Evolutionary conservation across 2,113 vertebrate genomes (phyloP).

Genomic region (Aptenodytes patagonicus): DNA sequence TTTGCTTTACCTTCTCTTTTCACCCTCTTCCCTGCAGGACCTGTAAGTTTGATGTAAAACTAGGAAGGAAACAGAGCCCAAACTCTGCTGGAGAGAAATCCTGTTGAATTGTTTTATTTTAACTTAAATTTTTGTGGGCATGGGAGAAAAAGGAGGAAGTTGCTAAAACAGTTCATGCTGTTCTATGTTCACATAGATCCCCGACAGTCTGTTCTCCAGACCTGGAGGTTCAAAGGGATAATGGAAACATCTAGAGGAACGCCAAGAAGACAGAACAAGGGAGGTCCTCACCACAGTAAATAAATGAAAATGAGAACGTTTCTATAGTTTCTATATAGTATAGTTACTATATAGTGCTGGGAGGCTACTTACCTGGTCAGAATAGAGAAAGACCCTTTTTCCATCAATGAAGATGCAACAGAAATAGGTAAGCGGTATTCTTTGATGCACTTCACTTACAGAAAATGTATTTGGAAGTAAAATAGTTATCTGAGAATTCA

Average conservation of each 20-base stretch:
- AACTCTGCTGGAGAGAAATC: background rate
- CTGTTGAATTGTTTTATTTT: background rate
- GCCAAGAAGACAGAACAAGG: background rate
- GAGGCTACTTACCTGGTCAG: background rate
- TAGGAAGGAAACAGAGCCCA: background rate
- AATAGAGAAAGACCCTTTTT: background rate
- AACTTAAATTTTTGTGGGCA: background rate
- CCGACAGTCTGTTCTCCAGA: background rate
- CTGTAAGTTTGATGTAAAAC: background rate
- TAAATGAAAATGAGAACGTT: background rate
- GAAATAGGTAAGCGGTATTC: background rate
- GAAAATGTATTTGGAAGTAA: background rate
- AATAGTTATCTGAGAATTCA: background rate
- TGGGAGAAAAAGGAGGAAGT: background rate
- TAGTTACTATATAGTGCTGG: background rate
- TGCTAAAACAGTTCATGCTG: background rate
- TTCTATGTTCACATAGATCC: background rate
- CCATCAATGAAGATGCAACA: background rate
- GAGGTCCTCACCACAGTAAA: background rate
- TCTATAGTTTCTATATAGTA: background rate
- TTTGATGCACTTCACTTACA: background rate
- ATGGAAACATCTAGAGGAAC: background rate
- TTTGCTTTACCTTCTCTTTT: constrained; percentile 18
- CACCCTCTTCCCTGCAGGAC: background rate
- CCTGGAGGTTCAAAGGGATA: background rate